phyloP scores from a whole-genome alignment of 2,797 vertebrate species.

The Labeo calbasu region DNA sequence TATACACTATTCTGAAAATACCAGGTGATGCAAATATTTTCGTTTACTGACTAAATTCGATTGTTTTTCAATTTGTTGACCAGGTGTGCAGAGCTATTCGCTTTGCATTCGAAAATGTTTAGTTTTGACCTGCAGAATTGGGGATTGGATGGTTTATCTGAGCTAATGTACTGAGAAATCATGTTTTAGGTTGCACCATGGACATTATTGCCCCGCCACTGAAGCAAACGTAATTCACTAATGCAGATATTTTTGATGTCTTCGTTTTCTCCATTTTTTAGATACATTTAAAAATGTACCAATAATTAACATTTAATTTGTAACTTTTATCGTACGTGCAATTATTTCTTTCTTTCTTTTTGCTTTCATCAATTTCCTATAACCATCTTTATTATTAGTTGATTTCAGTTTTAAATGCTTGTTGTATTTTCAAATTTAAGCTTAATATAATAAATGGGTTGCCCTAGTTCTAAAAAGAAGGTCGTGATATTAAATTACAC shows the following conservation, averaged over 20 bases:
- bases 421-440: not conserved
- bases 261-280: not conserved
- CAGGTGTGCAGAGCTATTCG: not conserved
- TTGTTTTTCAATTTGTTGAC: not conserved
- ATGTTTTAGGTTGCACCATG: conserved; percentile 4
- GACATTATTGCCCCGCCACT: not conserved
- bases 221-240: not conserved
- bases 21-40: not conserved
- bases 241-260: not conserved
- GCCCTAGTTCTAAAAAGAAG: not conserved
- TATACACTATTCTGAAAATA: not conserved
- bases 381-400: not conserved
- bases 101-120: not conserved
- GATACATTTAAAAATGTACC: not conserved
- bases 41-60: not conserved
- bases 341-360: not conserved
- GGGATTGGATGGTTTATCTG: not conserved
- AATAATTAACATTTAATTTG: not conserved
- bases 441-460: not conserved
- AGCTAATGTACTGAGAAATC: conserved; percentile 3
- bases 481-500: not conserved
- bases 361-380: not conserved
- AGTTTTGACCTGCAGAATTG: not conserved
- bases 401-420: not conserved
- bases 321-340: not conserved